Conservation (phyloP, 2,888 invertebrate species). For the Folsomia candida region DNA sequence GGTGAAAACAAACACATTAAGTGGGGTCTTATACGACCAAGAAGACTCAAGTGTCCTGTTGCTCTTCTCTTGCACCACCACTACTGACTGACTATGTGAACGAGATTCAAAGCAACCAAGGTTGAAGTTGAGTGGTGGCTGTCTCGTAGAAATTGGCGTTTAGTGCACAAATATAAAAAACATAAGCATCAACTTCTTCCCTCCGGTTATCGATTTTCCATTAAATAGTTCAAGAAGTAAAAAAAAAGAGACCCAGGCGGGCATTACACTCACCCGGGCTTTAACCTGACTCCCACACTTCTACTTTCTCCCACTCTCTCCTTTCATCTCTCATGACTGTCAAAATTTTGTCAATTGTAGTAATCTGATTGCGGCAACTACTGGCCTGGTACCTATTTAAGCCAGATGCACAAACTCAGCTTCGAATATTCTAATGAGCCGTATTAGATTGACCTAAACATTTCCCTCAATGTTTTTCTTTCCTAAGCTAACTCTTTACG, state of each 20-base stretch:
- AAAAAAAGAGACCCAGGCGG: constrained; percentile 37
- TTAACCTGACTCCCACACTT: constrained; percentile 17
- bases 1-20: too few species aligned
- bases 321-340: too few species aligned
- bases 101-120: not conserved
- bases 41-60: not conserved
- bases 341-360: too few species aligned
- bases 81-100: too few species aligned
- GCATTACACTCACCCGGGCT: constrained; percentile 32
- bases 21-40: too few species aligned
- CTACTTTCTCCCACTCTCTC: constrained; percentile 4
- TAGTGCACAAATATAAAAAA: not conserved
- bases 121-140: not conserved
- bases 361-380: too few species aligned
- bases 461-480: too few species aligned
- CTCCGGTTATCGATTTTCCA: constrained; percentile 45
- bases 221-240: constrained; percentile 34
- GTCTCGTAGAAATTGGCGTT: not conserved
- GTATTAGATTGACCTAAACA: too few species aligned
- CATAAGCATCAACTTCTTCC: constrained; percentile 18
- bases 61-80: not conserved
- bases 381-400: too few species aligned
- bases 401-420: too few species aligned
- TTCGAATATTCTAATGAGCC: too few species aligned
- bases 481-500: too few species aligned